Percentiles rank a stretch among this genome's conserved stretches.
phyloP scores from a whole-genome alignment of 2,888 invertebrate genomes.

The Eudemis profundana region DNA sequence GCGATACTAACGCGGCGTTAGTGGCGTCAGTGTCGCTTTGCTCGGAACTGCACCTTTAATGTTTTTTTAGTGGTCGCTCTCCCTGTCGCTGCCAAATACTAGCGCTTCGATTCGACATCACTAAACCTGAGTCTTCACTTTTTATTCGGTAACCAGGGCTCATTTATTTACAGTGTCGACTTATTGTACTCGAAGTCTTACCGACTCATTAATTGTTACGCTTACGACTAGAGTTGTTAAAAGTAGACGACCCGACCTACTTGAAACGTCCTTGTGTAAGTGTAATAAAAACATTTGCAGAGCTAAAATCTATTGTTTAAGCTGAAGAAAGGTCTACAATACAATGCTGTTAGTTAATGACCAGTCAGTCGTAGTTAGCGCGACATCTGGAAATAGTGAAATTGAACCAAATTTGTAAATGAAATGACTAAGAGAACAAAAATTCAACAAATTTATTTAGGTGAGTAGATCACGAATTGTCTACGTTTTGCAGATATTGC shows the following conservation, averaged over 20 bases:
- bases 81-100: neutral
- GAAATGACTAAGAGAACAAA: too few species aligned
- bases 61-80: conserved; percentile 31
- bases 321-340: neutral
- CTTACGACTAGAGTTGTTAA: conserved; percentile 8
- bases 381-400: neutral
- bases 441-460: neutral
- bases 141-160: neutral
- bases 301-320: conserved; percentile 18
- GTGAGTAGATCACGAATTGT: neutral
- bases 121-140: conserved; percentile 1
- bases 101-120: conserved; percentile 2
- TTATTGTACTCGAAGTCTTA: conserved; percentile 4
- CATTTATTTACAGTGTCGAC: neutral
- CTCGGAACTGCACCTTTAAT: too few species aligned
- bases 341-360: conserved; percentile 4
- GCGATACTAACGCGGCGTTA: too few species aligned
- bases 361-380: neutral
- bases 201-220: conserved; percentile 16
- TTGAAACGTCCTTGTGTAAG: conserved; percentile 9
- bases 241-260: conserved; percentile 5
- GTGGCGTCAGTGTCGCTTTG: too few species aligned
- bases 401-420: neutral
- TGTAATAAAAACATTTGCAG: conserved; percentile 19
- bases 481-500: neutral